Evolutionary conservation across 2,888 invertebrate genomes (phyloP).

Genomic region (Diabrotica balteata): DNA sequence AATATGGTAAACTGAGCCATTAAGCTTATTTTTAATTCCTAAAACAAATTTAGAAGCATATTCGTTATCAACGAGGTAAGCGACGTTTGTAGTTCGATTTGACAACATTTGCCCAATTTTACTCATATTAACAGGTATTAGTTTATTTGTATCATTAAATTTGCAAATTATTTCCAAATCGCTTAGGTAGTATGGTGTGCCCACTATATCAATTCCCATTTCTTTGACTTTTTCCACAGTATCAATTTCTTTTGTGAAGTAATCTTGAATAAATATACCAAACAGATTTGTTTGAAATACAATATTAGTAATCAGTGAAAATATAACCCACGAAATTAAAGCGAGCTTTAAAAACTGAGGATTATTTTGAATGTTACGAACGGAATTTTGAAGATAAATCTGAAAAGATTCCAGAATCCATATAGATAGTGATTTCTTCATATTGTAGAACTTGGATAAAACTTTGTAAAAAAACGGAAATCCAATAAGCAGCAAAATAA

Average conservation of each 20-base stretch:
- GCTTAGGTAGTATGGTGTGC: neutral
- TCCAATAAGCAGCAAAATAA: neutral
- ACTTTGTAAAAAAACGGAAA: conserved; percentile 10
- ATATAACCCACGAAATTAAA: conserved; percentile 9
- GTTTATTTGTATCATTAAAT: conserved; percentile 6
- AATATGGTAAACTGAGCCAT: conserved; percentile 6
- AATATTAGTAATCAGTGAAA: conserved; percentile 13
- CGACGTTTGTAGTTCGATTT: neutral
- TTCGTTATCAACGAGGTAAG: conserved; percentile 7
- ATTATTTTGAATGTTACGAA: neutral
- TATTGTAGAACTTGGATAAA: neutral
- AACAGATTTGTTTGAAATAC: conserved; percentile 20
- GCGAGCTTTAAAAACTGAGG: neutral
- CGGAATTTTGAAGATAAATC: conserved; percentile 10
- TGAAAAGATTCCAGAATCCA: conserved; percentile 11
- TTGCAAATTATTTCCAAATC: neutral
- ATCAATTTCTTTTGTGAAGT: neutral
- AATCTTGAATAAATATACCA: conserved; percentile 1
- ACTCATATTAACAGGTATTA: neutral
- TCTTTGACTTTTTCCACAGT: conserved; percentile 10
- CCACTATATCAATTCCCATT: neutral
- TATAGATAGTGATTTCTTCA: neutral
- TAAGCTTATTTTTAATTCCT: conserved; percentile 1
- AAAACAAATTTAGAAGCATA: conserved; percentile 2
- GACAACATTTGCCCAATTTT: neutral